phyloP scores from a whole-genome alignment of 1,140 invertebrate species.

The Sminthurides bifidus region DNA sequence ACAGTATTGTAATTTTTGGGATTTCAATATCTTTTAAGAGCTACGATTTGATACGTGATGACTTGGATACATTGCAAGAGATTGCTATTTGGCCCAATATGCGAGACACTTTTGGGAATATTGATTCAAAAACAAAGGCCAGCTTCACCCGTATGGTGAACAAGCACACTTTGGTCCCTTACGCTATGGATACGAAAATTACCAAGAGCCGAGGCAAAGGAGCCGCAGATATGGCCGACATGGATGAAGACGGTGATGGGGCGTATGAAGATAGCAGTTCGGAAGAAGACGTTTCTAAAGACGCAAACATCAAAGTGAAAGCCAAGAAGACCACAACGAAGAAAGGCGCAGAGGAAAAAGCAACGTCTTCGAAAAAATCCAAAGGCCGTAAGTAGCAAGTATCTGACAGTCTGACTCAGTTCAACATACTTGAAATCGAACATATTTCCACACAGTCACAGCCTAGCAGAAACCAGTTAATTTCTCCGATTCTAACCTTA shows the following conservation, averaged over 20 bases:
- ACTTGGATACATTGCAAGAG: constrained; percentile 77
- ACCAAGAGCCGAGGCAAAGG: constrained; percentile 42
- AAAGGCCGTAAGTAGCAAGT: neutral
- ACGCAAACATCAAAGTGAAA: constrained; percentile 66
- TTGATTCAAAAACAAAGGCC: constrained; percentile 79
- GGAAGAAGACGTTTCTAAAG: constrained; percentile 53
- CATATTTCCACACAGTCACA: no score
- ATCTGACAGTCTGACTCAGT: no score
- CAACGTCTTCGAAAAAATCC: neutral
- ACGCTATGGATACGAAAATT: constrained; percentile 46
- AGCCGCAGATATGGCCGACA: constrained; percentile 35
- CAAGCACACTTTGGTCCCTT: constrained; percentile 63
- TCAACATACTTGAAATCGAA: no score
- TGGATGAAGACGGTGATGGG: constrained; percentile 39
- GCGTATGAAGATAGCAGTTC: constrained; percentile 42
- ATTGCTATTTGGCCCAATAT: constrained; percentile 69
- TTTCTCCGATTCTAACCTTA: no score
- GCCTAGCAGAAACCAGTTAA: no score
- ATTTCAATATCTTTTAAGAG: constrained; percentile 37
- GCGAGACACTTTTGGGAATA: constrained; percentile 56
- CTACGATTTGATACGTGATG: constrained; percentile 79
- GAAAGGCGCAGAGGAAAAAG: neutral
- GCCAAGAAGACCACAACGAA: neutral
- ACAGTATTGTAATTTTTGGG: neutral
- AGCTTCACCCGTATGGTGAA: constrained; percentile 87